Conservation (phyloP, 2,797 vertebrate species). For the Myotis findleyi region DNA sequence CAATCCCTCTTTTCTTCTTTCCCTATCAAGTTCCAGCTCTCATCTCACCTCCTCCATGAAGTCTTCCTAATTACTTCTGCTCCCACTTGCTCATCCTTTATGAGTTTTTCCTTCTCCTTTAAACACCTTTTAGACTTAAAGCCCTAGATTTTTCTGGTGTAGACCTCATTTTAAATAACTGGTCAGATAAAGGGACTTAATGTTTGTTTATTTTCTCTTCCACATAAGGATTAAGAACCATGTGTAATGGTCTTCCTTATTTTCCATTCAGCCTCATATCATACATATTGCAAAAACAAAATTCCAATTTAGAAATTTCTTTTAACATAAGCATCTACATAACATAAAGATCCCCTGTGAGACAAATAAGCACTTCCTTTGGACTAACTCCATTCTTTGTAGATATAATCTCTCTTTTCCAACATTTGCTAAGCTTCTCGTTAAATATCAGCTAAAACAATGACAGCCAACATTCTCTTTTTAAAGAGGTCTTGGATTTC, state of each 20-base stretch:
- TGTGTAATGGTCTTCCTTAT: background rate
- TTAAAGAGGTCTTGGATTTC: background rate
- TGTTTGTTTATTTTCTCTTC: background rate
- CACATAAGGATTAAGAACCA: background rate
- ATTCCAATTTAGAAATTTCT: slow-evolving; percentile 5
- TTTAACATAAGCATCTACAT: background rate
- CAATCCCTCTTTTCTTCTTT: background rate
- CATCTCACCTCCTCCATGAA: background rate
- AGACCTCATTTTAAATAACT: background rate
- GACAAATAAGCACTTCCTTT: slow-evolving; percentile 10
- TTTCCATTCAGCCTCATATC: background rate
- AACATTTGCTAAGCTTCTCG: background rate
- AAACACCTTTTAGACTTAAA: background rate
- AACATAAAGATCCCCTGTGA: background rate
- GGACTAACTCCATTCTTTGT: background rate
- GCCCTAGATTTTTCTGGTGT: background rate
- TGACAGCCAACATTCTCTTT: background rate
- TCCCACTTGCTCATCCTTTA: background rate
- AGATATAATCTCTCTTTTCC: background rate
- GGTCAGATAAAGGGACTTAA: background rate
- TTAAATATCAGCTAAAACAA: slow-evolving; percentile 48
- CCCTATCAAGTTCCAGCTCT: background rate
- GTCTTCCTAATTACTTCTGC: background rate
- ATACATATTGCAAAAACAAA: background rate
- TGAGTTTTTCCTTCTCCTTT: background rate